Conservation (phyloP, 2,888 invertebrate genomes). For the Epistrophe eligans region DNA sequence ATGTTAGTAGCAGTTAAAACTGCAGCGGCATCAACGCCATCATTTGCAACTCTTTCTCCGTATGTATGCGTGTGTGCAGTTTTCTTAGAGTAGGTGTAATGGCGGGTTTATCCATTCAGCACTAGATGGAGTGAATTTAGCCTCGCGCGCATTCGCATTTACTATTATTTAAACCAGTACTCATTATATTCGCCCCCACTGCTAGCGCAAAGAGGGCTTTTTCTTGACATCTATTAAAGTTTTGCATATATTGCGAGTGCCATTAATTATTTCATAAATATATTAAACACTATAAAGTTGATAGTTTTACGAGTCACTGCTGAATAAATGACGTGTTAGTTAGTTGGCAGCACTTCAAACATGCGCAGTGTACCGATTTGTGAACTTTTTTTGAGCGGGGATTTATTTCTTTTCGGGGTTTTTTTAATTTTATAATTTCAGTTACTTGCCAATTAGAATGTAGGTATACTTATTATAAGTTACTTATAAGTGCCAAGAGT, state of each 20-base stretch:
- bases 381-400: background rate
- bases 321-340: conserved; percentile 38
- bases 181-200: conserved; percentile 55
- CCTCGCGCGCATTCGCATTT: conserved; percentile 61
- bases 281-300: conserved; percentile 6
- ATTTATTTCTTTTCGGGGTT: background rate
- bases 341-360: conserved; percentile 24
- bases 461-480: background rate
- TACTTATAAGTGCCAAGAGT: too few relatives aligned
- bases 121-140: conserved; percentile 49
- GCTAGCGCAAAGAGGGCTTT: background rate
- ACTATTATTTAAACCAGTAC: conserved; percentile 28
- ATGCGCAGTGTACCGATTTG: background rate
- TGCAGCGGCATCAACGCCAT: conserved; percentile 41
- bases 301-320: conserved; percentile 49
- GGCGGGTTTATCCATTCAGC: conserved; percentile 44
- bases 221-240: conserved; percentile 49
- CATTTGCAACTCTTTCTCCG: conserved; percentile 5
- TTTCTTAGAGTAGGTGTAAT: background rate
- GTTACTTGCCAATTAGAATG: conserved; percentile 1
- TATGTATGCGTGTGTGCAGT: background rate
- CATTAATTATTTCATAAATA: conserved; percentile 43
- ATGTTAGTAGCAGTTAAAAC: conserved; percentile 40
- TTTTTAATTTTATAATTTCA: background rate
- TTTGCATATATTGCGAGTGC: conserved; percentile 7